A percentile compares a stretch with the other conserved stretches of the same genome.
These are phyloP conservation scores for Drosophila mettleri DNA, from an alignment of 2,888 invertebrate genomes.

Conservation along the genomic window DNA sequence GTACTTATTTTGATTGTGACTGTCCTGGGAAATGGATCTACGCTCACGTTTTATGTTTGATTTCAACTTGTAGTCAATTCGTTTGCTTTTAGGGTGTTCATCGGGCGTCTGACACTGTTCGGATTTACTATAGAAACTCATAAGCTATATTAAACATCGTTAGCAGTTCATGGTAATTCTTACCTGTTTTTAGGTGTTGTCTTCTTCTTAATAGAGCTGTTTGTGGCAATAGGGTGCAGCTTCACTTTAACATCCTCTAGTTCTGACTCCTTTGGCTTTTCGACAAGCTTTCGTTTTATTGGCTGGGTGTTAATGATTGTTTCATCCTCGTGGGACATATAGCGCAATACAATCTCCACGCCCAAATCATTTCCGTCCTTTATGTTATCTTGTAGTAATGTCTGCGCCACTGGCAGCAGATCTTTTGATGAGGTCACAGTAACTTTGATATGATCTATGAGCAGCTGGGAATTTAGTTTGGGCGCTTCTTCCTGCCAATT, in stretches of 20 bases:
- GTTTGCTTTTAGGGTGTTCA: not conserved
- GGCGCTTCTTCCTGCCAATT: conserved; percentile 39
- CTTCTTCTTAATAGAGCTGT: not conserved
- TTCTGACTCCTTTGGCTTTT: not conserved
- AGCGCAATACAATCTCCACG: conserved; percentile 34
- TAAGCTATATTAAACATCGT: not conserved
- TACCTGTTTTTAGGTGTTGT: conserved; percentile 6
- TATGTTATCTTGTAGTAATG: conserved; percentile 14
- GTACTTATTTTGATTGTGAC: not conserved
- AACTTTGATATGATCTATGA: conserved; percentile 57
- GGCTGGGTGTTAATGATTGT: not conserved
- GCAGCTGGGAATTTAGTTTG: conserved; percentile 32
- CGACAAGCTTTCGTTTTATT: conserved; percentile 24
- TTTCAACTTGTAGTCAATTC: not conserved
- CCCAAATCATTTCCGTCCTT: conserved; percentile 14
- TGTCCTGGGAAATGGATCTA: conserved; percentile 57
- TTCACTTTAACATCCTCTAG: not conserved
- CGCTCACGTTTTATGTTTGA: conserved; percentile 32
- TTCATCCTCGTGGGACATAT: conserved; percentile 34
- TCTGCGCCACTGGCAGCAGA: conserved; percentile 1
- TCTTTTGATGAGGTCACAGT: conserved; percentile 26
- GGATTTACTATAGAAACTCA: not conserved
- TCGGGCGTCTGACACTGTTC: not conserved
- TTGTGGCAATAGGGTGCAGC: not conserved
- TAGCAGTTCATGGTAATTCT: not conserved